Conservation (phyloP, 2,797 vertebrate genomes). For the Gallinago stenura region DNA sequence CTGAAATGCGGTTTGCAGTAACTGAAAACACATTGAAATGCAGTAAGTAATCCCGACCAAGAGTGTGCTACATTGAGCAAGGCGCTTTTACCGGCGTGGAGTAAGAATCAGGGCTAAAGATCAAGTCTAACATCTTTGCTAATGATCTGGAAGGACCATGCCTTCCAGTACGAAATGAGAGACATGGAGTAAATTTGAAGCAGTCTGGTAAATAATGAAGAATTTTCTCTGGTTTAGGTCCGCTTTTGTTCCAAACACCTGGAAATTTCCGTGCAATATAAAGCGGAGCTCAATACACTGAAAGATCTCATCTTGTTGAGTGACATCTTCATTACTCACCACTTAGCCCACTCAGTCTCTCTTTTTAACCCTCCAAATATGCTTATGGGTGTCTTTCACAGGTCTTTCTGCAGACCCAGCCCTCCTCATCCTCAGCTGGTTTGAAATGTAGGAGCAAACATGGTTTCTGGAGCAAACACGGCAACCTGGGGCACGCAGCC, state of each 20-base stretch:
- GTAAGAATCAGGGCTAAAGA: background rate
- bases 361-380: conserved; percentile 4
- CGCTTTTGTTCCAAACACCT: background rate
- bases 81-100: background rate
- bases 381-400: background rate
- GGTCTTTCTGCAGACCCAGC: background rate
- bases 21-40: conserved; percentile 51
- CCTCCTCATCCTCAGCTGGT: background rate
- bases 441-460: background rate
- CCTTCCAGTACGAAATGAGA: background rate
- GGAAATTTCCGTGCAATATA: conserved; percentile 19
- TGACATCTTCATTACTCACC: conserved; percentile 44
- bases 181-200: background rate
- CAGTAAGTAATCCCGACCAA: conserved; percentile 21
- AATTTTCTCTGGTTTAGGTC: background rate
- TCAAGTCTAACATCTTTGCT: background rate
- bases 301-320: background rate
- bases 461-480: background rate
- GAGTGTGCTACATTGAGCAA: background rate
- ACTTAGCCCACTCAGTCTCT: conserved; percentile 27
- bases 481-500: rapidly evolving
- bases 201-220: background rate
- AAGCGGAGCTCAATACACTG: background rate
- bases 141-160: background rate
- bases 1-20: conserved; percentile 26